Base-by-base conservation (phyloP, 2,888 invertebrate genomes). In the Epistrophe eligans region DNA sequence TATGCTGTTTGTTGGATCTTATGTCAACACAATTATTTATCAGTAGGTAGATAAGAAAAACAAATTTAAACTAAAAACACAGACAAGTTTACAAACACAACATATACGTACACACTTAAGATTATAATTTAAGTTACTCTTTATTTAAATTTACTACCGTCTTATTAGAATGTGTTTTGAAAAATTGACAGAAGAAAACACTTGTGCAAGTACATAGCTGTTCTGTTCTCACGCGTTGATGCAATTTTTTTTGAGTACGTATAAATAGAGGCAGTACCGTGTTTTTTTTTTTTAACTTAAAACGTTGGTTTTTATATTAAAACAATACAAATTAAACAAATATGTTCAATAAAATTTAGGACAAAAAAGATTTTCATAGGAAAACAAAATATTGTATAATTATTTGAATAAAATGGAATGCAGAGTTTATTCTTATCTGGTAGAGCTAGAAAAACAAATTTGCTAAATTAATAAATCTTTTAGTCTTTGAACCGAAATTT, bases 21-120 rank as follows among this genome's bases (percentile, higher is more conserved):
- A 2, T 19, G 13, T 24, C 0, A 19, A 24, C 60, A 13, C 13
- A 19, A 40, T 24, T 40, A 8, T 60, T n/a, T 60, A 60, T 60
- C 60, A 60, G 60, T 19, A 60, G 40, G 60, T 19, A 60, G 60
- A 60, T 60, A 60, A 60, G 60, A 40, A 60, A 60, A 60, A 19
- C 35, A 60, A 19, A 40, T 60, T 60, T 60, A 13, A 40, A 60
- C 7, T 13, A 24, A 24, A 19, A 60, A 19, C 19, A 38, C 3
- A 19, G 19, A 38, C 40, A 58, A 28, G 13, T 24, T 52, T 48
- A 24, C 24, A 2, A 52, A 19, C 24, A 52, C 52, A 24, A 19
- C 11, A 7, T 6, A 19, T 50, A 52, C 11, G 6, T n/a, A n/a
- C n/a, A 43, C 6, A 5, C 43, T n/a, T 15, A 1, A 0, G 0